Conservation (phyloP, 2,797 vertebrate genomes). For the Psittacula derbiana region DNA sequence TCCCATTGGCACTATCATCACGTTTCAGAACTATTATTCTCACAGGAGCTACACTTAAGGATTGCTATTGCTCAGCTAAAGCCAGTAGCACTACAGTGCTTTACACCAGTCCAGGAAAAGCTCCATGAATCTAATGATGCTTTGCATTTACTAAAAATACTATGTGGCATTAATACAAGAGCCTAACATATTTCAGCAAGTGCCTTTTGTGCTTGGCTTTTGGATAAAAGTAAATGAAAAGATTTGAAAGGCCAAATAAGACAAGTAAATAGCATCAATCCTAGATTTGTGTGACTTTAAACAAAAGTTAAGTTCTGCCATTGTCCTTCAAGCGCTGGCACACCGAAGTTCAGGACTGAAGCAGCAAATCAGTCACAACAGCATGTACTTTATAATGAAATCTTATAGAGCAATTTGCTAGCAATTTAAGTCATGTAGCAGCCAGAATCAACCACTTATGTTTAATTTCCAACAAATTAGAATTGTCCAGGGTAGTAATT, state of each 20-base stretch:
- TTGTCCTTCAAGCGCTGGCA: background rate
- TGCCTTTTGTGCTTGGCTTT: background rate
- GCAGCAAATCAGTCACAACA: background rate
- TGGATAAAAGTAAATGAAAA: background rate
- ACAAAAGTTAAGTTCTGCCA: background rate
- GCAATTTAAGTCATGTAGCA: constrained; percentile 33
- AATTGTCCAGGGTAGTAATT: background rate
- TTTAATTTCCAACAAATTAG: constrained; percentile 34
- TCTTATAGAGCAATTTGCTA: constrained; percentile 31
- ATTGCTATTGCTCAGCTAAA: background rate
- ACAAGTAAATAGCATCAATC: background rate
- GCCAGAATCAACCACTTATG: constrained; percentile 16
- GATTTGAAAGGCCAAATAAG: background rate
- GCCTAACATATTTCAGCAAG: background rate
- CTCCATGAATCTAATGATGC: background rate
- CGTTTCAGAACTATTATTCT: background rate
- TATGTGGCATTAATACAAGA: background rate
- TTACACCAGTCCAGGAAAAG: background rate
- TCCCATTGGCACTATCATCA: background rate
- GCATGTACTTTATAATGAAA: constrained; percentile 28
- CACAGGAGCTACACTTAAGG: background rate
- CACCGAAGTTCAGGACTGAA: background rate
- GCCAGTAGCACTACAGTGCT: background rate
- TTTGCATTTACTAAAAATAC: background rate
- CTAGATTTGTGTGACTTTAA: background rate